These are phyloP conservation scores for Rhagophthalmus giganteus DNA, from an alignment of 2,888 invertebrate genomes.

Conservation along the genomic window DNA sequence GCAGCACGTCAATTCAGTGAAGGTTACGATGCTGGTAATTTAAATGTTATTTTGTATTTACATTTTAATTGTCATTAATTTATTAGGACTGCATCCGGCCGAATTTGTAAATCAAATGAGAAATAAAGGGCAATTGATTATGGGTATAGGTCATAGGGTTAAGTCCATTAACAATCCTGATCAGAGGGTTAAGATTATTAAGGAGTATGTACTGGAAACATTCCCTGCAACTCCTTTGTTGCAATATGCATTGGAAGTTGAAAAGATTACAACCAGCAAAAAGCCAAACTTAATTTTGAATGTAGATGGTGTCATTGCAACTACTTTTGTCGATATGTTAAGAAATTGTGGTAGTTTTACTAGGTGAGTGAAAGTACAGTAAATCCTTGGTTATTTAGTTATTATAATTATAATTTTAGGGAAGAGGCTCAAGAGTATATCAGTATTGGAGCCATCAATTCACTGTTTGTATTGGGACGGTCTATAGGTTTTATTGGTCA, in stretches of 20 bases:
- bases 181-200: constrained; percentile 94
- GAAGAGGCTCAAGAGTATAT: constrained; percentile 98
- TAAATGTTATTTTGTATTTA: not conserved
- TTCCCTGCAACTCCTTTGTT: constrained; percentile 95
- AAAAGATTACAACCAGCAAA: constrained; percentile 98
- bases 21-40: constrained; percentile 83
- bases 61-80: too few species aligned
- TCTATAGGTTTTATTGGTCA: constrained; percentile 99
- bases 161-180: constrained; percentile 98
- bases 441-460: constrained; percentile 96
- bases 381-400: not conserved
- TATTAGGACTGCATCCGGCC: constrained; percentile 87
- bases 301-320: constrained; percentile 98
- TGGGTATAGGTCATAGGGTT: constrained; percentile 96
- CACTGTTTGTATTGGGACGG: constrained; percentile 95
- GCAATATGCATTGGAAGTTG: constrained; percentile 94
- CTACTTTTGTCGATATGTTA: constrained; percentile 95
- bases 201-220: constrained; percentile 90
- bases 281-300: constrained; percentile 99
- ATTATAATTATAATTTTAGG: constrained; percentile 52
- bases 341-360: constrained; percentile 94
- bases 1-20: constrained; percentile 97
- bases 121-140: constrained; percentile 95
- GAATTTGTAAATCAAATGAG: constrained; percentile 98
- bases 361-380: constrained; percentile 59